These are phyloP conservation scores for Drosophila takahashii DNA, from an alignment of 1,140 invertebrate species.

Conservation along the genomic window DNA sequence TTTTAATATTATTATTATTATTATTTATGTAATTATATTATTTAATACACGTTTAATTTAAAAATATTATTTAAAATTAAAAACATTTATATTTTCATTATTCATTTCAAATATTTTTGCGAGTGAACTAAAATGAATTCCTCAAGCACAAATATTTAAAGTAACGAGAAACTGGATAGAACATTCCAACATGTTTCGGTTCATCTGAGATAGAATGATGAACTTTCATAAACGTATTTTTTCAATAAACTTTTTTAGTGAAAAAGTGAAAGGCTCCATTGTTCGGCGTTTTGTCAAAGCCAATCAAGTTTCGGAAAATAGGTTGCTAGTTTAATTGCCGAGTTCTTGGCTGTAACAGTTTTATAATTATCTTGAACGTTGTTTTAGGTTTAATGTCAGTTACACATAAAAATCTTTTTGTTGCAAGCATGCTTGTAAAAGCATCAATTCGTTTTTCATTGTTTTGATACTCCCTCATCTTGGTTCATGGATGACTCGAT, in stretches of 20 bases:
- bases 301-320: constrained; percentile 47
- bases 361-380: constrained; percentile 47
- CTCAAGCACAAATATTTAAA: too few relatives aligned
- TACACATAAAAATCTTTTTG: constrained; percentile 52
- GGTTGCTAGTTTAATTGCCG: constrained; percentile 56
- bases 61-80: too few relatives aligned
- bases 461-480: constrained; percentile 11
- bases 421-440: constrained; percentile 25
- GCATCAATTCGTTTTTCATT: constrained; percentile 39
- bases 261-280: constrained; percentile 59
- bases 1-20: too few relatives aligned
- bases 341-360: constrained; percentile 30
- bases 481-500: constrained; percentile 50
- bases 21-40: too few relatives aligned
- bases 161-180: background rate
- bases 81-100: too few relatives aligned
- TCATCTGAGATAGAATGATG: constrained; percentile 3
- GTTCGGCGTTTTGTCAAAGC: constrained; percentile 18
- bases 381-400: constrained; percentile 63
- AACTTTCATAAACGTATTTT: constrained; percentile 12
- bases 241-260: constrained; percentile 9
- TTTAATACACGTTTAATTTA: too few relatives aligned
- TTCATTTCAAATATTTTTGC: too few relatives aligned
- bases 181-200: constrained; percentile 14
- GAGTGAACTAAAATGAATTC: too few relatives aligned